These are phyloP conservation scores for Barnardius zonarius DNA, from an alignment of 2,113 vertebrate genomes.

Conservation along the genomic window DNA sequence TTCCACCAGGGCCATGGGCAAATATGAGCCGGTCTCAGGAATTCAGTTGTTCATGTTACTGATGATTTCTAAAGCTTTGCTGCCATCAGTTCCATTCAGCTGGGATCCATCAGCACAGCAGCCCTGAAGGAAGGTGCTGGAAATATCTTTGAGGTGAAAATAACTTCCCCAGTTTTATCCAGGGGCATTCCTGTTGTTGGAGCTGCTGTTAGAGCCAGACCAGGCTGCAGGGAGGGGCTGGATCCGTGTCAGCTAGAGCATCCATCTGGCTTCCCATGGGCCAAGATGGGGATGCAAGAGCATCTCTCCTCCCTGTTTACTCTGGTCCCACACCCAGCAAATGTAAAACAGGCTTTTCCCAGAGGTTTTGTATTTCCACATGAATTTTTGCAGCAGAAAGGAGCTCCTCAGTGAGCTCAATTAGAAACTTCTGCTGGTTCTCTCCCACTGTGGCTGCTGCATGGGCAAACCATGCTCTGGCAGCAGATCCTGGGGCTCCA, in stretches of 20 bases:
- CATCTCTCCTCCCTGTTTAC: not conserved
- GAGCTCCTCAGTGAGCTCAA: not conserved
- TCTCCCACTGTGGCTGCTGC: not conserved
- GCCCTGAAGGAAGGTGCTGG: not conserved
- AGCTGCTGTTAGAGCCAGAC: not conserved
- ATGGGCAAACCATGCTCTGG: fast-evolving
- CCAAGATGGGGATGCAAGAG: not conserved
- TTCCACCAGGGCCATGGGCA: not conserved
- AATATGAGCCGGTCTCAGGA: not conserved
- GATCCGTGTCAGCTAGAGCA: not conserved
- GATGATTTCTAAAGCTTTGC: not conserved
- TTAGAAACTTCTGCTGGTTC: not conserved
- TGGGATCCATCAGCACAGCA: not conserved
- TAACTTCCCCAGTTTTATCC: not conserved
- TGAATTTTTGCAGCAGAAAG: not conserved
- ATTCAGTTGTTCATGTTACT: not conserved
- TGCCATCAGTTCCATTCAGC: not conserved
- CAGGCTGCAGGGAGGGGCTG: not conserved
- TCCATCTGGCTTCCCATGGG: not conserved
- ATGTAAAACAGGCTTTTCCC: not conserved
- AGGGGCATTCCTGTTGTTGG: not conserved
- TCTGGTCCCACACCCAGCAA: not conserved
- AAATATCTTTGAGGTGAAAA: not conserved
- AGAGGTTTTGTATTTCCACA: not conserved
- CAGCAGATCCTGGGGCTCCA: not conserved